Percentiles rank a stretch among this genome's conserved stretches.
Evolutionary conservation across 1,140 invertebrate genomes (phyloP).

Genomic region (Gryon sp.): DNA sequence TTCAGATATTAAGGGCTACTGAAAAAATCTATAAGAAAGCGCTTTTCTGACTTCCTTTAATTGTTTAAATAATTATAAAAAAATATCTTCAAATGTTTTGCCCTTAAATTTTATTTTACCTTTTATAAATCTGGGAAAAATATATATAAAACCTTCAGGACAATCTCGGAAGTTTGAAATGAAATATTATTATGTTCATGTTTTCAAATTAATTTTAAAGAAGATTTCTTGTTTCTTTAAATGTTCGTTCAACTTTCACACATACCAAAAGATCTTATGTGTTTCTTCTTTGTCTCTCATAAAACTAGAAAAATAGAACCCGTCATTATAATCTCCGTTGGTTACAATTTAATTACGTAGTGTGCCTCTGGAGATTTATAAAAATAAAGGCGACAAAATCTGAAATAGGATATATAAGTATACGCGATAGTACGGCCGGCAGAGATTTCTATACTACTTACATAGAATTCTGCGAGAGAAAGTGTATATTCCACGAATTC

Average conservation of each 20-base stretch:
- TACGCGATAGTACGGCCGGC: neutral
- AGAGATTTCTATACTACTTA: neutral
- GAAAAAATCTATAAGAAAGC: conserved; percentile 2
- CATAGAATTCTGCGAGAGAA: neutral
- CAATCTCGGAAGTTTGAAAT: no score
- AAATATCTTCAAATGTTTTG: no score
- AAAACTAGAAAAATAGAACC: neutral
- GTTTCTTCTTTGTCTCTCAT: neutral
- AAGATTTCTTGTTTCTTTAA: no score
- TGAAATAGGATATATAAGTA: neutral
- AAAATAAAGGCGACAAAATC: neutral
- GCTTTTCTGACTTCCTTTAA: no score
- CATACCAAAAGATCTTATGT: no score
- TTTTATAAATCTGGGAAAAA: no score
- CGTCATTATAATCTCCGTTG: neutral
- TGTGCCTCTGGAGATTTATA: neutral
- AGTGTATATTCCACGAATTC: neutral
- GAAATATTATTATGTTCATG: no score
- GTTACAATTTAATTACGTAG: neutral
- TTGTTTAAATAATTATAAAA: no score
- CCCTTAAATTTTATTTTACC: no score
- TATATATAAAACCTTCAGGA: no score
- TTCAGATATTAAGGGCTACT: neutral
- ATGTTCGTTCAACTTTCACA: no score
- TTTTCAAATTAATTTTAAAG: no score